These are phyloP conservation scores for Lasiurus borealis DNA, from an alignment of 2,113 vertebrate genomes.

Conservation along the genomic window DNA sequence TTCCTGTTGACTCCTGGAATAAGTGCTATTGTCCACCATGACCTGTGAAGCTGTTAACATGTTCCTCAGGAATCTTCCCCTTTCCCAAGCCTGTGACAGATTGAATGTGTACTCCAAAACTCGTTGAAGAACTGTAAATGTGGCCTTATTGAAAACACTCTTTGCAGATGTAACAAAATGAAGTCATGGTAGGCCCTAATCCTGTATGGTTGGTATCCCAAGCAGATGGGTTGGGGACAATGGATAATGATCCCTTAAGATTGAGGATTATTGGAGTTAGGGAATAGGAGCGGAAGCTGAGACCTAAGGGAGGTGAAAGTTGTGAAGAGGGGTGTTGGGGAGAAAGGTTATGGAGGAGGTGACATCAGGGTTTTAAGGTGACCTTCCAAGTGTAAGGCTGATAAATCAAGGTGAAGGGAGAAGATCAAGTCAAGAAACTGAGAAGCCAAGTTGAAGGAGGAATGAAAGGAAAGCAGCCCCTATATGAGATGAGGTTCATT, in stretches of 20 bases:
- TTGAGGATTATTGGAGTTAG: neutral
- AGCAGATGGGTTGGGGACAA: neutral
- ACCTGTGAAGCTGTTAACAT: too few species aligned
- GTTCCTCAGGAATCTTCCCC: too few species aligned
- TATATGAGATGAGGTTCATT: fast-evolving
- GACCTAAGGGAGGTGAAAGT: neutral
- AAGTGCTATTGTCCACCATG: too few species aligned
- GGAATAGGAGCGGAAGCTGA: neutral
- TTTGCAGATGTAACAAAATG: neutral
- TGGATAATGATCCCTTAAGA: neutral
- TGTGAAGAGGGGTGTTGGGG: neutral
- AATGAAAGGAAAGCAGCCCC: neutral
- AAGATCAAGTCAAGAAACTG: too few species aligned
- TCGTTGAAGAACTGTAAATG: too few species aligned
- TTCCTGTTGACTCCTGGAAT: too few species aligned
- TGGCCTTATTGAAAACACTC: neutral
- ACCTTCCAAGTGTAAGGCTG: neutral
- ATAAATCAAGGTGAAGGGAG: neutral
- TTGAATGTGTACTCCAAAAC: neutral
- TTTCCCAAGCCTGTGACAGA: too few species aligned
- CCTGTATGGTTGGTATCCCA: neutral
- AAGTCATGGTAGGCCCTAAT: neutral
- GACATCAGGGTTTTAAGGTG: neutral
- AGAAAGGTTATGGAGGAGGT: neutral
- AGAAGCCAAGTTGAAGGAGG: neutral